Conservation (phyloP, 1,140 invertebrate genomes). For the Cardiocondyla obscurior region DNA sequence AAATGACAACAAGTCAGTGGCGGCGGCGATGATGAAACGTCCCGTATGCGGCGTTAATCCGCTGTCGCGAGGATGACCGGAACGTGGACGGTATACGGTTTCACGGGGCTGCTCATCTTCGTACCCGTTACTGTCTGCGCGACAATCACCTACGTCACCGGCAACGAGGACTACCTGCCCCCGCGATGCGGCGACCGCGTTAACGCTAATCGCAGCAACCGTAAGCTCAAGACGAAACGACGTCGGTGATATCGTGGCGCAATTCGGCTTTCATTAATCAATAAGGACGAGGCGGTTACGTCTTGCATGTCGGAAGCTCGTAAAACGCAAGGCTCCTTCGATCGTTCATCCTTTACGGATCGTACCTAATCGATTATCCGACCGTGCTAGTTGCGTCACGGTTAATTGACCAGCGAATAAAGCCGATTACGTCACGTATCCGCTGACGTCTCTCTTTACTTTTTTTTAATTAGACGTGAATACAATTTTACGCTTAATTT, state of each 20-base stretch:
- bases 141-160: constrained; percentile 64
- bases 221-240: constrained; percentile 4
- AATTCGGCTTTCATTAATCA: not conserved
- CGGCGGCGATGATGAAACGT: constrained; percentile 48
- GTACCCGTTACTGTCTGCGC: constrained; percentile 72
- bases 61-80: constrained; percentile 66
- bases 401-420: not conserved
- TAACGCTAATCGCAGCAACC: constrained; percentile 17
- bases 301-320: not conserved
- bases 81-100: constrained; percentile 66
- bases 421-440: not conserved
- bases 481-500: not conserved
- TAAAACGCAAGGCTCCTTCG: not conserved
- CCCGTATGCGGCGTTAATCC: constrained; percentile 38
- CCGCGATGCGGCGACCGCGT: constrained; percentile 62
- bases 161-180: constrained; percentile 45
- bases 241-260: no score
- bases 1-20: constrained; percentile 48
- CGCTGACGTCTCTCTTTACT: not conserved
- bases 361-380: not conserved
- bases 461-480: not conserved
- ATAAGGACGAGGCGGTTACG: no score
- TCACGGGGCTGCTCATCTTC: constrained; percentile 66
- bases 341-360: not conserved
- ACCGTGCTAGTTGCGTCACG: not conserved